These are phyloP conservation scores for Oryzias dopingdopingensis DNA, from an alignment of 2,797 vertebrate genomes.

Conservation along the genomic window DNA sequence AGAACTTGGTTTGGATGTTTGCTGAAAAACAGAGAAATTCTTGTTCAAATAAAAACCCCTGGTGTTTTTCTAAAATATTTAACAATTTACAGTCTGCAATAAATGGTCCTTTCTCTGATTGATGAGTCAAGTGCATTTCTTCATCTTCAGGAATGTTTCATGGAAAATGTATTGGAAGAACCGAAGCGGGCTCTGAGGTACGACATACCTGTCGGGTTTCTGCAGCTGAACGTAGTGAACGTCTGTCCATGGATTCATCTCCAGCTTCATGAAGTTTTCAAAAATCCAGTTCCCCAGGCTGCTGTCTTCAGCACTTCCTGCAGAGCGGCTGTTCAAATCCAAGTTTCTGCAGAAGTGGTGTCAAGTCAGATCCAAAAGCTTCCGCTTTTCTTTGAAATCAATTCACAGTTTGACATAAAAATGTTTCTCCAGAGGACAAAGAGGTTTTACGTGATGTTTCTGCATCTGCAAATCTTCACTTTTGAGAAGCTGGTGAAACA, in stretches of 20 bases:
- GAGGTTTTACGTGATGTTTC: no score
- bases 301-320: constrained; percentile 80
- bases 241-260: constrained; percentile 82
- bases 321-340: constrained; percentile 46
- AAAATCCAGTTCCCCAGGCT: constrained; percentile 58
- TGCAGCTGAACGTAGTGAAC: constrained; percentile 86
- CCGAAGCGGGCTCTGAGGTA: neutral
- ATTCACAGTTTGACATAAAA: no score
- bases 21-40: constrained; percentile 41
- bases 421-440: no score
- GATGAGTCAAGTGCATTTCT: no score
- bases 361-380: neutral
- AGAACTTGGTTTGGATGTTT: constrained; percentile 54
- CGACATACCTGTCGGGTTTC: constrained; percentile 61
- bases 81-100: no score
- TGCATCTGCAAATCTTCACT: no score
- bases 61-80: neutral
- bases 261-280: constrained; percentile 56
- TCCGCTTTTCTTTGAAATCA: no score
- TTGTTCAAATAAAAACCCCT: neutral
- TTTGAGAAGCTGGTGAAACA: no score
- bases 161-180: neutral
- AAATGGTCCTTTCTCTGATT: no score
- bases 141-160: no score
- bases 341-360: constrained; percentile 44